Percentiles rank a stretch among this genome's conserved stretches.
These are phyloP conservation scores for Pygathrix nemaeus DNA, from an alignment of 2,113 vertebrate genomes.

Conservation along the genomic window DNA sequence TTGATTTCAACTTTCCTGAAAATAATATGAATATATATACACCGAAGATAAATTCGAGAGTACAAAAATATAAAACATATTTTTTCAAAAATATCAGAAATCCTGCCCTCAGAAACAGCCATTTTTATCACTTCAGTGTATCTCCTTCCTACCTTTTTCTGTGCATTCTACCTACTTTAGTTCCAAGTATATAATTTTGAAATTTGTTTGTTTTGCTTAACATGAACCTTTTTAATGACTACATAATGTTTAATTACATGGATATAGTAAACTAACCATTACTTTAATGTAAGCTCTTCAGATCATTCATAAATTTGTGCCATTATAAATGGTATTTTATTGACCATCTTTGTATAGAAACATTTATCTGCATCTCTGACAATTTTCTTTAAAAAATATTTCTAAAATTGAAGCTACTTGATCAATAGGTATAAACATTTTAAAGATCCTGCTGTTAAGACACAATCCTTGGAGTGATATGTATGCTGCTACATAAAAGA, in stretches of 20 bases:
- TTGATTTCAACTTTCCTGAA: neutral
- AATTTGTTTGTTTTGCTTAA: constrained; percentile 13
- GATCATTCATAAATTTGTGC: constrained; percentile 1
- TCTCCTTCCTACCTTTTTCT: neutral
- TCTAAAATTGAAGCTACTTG: constrained; percentile 3
- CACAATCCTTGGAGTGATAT: neutral
- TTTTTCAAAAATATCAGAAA: neutral
- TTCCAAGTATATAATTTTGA: neutral
- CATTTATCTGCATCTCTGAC: neutral
- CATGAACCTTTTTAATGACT: neutral
- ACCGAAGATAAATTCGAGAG: neutral
- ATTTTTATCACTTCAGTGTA: neutral
- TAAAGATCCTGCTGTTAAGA: neutral
- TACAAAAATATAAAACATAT: neutral
- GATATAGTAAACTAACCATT: neutral
- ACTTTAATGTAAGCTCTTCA: constrained; percentile 6
- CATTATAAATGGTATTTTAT: constrained; percentile 7
- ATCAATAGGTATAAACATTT: neutral
- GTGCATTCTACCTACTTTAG: neutral
- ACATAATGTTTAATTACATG: neutral
- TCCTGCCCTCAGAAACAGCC: neutral
- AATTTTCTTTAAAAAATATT: neutral
- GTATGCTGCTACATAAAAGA: neutral
- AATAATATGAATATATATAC: neutral
- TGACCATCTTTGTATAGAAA: neutral